Base-by-base conservation (phyloP, 2,797 vertebrate genomes). In the Schizopygopsis malacanthus region DNA sequence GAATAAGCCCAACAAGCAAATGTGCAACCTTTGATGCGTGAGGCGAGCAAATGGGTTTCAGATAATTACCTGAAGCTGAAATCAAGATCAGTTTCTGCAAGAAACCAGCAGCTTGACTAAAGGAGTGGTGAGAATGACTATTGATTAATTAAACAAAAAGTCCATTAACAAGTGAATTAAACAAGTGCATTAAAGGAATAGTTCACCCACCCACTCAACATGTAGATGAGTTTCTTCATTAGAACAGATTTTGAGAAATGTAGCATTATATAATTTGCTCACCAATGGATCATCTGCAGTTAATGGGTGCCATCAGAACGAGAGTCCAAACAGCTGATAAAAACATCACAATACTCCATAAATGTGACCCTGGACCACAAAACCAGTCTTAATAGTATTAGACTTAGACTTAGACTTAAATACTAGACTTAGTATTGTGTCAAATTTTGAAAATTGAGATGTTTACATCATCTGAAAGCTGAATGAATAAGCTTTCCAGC, bases 61-160 rank as follows among this genome's bases (percentile, higher is more conserved):
- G 33, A 84, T 77, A 77, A 77, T 69, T 45, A 84, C 33, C 61
- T 69, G 33, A 85, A 85, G 65, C 52, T 61, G 28, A 72, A 81
- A 54, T 70, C 63, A 52, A 72, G 20, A 39, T 79, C 18, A 15
- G 25, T 28, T 78, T 5, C 67, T 71, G 47, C 18, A 45, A 56
- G 39, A 78, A 71, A 61, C 20, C n/a, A 28, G 73, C 4, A 54
- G 39, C 63, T 85, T 71, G 75, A 71, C 39, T 45, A 79, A 70
- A 33, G 41, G 22, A 67, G 63, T 6, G 16, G 45, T 37, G 18
- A 39, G 73, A 10, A 73, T 82, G 52, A 75, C 56, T 83, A 75
- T 50, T n/a, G 56, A 59, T 50, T 71, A 56, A 71, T 81, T 70
- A 54, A 22, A 50, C 12, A 69, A n/a, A n/a, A 47, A 10, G 43